phyloP scores from a whole-genome alignment of 2,797 vertebrate genomes.

The Artibeus lituratus region DNA sequence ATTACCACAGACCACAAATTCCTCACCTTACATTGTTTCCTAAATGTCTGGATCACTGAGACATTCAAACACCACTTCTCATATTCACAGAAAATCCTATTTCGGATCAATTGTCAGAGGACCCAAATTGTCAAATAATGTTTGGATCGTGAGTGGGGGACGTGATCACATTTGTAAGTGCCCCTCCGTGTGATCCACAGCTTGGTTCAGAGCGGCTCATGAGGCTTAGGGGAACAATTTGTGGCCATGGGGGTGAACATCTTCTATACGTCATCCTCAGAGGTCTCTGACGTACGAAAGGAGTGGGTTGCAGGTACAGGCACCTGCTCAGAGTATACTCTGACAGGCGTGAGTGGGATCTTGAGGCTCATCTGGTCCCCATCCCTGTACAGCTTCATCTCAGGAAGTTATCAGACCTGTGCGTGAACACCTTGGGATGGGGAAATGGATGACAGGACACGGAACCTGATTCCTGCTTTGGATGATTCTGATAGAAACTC shows the following conservation, averaged over 20 bases:
- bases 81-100: not conserved
- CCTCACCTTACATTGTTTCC: not conserved
- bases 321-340: not conserved
- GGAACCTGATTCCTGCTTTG: not conserved
- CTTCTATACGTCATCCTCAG: not conserved
- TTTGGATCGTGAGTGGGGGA: not conserved
- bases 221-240: not conserved
- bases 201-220: not conserved
- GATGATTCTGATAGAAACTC: not conserved
- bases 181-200: not conserved
- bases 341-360: fast-evolving
- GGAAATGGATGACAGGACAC: not conserved
- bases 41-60: not conserved
- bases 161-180: not conserved
- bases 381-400: fast-evolving
- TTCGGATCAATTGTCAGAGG: not conserved
- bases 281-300: not conserved
- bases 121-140: not conserved
- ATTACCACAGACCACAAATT: not conserved
- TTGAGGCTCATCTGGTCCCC: not conserved
- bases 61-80: not conserved
- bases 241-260: not conserved
- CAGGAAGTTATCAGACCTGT: not conserved
- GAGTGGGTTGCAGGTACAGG: not conserved
- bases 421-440: not conserved